phyloP scores from a whole-genome alignment of 2,797 vertebrate genomes.

The Octomys mimax region DNA sequence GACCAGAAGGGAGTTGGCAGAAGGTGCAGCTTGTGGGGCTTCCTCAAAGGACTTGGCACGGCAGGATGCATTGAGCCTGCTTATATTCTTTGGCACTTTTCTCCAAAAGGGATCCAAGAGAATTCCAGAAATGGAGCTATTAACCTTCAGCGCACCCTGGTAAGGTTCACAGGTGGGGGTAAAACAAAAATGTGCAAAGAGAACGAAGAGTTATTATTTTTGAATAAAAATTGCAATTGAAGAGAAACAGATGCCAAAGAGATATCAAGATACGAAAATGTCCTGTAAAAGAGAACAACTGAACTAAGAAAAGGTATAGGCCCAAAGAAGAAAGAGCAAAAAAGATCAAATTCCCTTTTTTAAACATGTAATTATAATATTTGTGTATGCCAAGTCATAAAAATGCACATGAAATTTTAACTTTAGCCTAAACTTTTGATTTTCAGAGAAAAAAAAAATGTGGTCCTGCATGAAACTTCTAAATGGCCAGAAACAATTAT shows the following conservation, averaged over 20 bases:
- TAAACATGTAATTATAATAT: slow-evolving; percentile 22
- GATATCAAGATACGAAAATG: slow-evolving; percentile 57
- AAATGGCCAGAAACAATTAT: slow-evolving; percentile 68
- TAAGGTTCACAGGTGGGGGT: slow-evolving; percentile 48
- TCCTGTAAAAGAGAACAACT: slow-evolving; percentile 14
- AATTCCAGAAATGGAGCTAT: slow-evolving; percentile 73
- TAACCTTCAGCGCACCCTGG: slow-evolving; percentile 66
- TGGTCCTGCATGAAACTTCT: neutral
- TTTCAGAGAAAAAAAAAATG: slow-evolving; percentile 4
- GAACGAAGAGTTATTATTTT: slow-evolving; percentile 59
- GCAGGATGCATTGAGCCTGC: slow-evolving; percentile 37
- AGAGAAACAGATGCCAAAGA: slow-evolving; percentile 69
- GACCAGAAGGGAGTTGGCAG: neutral
- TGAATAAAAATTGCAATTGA: slow-evolving; percentile 67
- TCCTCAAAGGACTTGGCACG: slow-evolving; percentile 42
- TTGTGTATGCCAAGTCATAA: slow-evolving; percentile 62
- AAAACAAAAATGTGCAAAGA: slow-evolving; percentile 61
- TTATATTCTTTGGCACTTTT: slow-evolving; percentile 67
- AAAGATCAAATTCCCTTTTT: slow-evolving; percentile 59
- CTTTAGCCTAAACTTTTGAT: slow-evolving; percentile 64
- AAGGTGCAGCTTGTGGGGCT: neutral
- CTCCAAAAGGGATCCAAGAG: slow-evolving; percentile 68
- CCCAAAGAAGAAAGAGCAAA: slow-evolving; percentile 55
- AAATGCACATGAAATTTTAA: slow-evolving; percentile 56
- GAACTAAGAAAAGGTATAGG: slow-evolving; percentile 31